A percentile compares a stretch with the other conserved stretches of the same genome.
Conservation (phyloP, 2,797 vertebrate species). For the Darevskia nairensis region DNA sequence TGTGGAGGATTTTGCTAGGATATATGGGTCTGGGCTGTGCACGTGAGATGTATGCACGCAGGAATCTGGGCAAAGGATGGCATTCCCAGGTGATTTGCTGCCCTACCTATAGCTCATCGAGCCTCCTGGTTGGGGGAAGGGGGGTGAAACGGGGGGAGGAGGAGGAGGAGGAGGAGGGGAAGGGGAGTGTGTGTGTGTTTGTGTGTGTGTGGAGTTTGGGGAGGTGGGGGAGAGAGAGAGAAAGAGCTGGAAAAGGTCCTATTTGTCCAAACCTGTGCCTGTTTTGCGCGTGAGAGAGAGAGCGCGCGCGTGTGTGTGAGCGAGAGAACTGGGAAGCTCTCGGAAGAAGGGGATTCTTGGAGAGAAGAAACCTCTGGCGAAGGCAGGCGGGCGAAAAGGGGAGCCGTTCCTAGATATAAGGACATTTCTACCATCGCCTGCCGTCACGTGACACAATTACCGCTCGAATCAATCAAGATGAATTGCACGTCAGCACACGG, state of each 20-base stretch:
- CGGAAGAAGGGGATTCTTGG: slow-evolving; percentile 69
- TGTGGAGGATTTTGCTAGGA: too few species aligned
- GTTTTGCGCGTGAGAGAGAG: neutral
- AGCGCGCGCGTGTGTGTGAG: neutral
- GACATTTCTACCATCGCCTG: slow-evolving; percentile 89
- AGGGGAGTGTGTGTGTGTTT: neutral
- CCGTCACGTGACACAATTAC: slow-evolving; percentile 99
- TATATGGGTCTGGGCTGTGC: neutral
- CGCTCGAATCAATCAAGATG: slow-evolving; percentile 99
- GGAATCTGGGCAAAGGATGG: neutral
- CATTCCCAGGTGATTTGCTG: slow-evolving; percentile 49
- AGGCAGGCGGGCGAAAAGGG: slow-evolving; percentile 74
- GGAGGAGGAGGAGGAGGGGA: slow-evolving; percentile 14
- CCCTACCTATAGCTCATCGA: slow-evolving; percentile 30
- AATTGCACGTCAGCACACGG: slow-evolving; percentile 98
- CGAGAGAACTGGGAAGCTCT: slow-evolving; percentile 56
- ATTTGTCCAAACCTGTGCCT: slow-evolving; percentile 39
- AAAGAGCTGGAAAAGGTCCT: slow-evolving; percentile 29
- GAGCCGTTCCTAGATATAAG: slow-evolving; percentile 98
- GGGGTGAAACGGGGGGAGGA: slow-evolving; percentile 34
- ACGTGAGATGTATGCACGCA: neutral
- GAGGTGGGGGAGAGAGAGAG: slow-evolving; percentile 20
- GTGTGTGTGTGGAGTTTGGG: neutral
- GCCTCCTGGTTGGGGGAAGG: neutral
- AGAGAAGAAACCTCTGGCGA: neutral